Evolutionary conservation across 2,113 vertebrate species (phyloP).

Genomic region (Columbina picui): DNA sequence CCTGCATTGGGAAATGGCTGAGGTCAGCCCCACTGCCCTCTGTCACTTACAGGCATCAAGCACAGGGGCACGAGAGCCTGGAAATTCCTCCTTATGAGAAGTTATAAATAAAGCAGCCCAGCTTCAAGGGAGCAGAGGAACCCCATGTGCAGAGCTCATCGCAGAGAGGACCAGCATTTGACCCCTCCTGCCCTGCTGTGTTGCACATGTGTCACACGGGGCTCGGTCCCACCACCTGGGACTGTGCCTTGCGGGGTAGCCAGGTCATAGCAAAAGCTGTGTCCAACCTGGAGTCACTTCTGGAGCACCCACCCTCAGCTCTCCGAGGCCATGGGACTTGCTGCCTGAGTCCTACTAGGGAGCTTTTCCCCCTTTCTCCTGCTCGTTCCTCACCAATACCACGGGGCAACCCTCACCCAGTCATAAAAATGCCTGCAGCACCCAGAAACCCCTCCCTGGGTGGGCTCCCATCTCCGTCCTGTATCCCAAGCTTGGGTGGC

Average conservation of each 20-base stretch:
- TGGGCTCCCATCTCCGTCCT: neutral
- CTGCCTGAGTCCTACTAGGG: neutral
- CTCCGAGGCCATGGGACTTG: neutral
- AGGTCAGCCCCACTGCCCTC: neutral
- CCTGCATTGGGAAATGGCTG: neutral
- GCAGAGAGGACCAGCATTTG: rapidly evolving
- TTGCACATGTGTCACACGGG: rapidly evolving
- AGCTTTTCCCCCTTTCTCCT: neutral
- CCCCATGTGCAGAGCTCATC: rapidly evolving
- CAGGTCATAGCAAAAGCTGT: neutral
- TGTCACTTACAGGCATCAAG: neutral
- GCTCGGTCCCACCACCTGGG: neutral
- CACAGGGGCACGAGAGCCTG: neutral
- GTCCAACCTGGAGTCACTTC: neutral
- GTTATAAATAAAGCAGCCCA: neutral
- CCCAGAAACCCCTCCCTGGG: neutral
- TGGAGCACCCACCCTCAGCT: neutral
- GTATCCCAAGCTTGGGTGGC: neutral
- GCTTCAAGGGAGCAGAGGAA: neutral
- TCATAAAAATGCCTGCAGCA: neutral
- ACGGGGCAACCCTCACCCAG: neutral
- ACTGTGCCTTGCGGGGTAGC: neutral
- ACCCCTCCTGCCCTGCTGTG: rapidly evolving
- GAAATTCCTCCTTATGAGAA: neutral
- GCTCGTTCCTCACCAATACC: neutral